Evolutionary conservation across 2,888 invertebrate genomes (phyloP).

Genomic region (Cartodere bifasciata): DNA sequence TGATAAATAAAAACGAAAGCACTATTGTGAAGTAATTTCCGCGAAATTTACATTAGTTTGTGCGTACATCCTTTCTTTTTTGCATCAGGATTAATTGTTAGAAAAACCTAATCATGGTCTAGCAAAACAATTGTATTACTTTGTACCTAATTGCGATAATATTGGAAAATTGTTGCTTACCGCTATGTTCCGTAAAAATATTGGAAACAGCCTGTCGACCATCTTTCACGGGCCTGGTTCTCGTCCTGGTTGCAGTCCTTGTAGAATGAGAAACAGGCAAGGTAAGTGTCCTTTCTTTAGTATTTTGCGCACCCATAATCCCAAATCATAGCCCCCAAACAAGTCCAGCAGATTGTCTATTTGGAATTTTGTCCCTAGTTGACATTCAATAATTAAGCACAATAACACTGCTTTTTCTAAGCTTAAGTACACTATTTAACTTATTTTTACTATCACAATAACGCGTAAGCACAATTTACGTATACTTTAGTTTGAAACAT

Average conservation of each 20-base stretch:
- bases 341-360: no score
- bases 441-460: no score
- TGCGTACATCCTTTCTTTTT: neutral
- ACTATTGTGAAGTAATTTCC: neutral
- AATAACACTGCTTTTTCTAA: no score
- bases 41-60: neutral
- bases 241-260: constrained; percentile 55
- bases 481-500: no score
- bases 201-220: constrained; percentile 75
- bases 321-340: constrained; percentile 34
- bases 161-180: constrained; percentile 43
- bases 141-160: no score
- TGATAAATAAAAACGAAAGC: no score
- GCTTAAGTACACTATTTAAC: no score
- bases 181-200: constrained; percentile 90
- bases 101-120: no score
- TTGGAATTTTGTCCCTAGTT: no score
- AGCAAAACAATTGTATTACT: no score
- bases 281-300: constrained; percentile 73
- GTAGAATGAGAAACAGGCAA: constrained; percentile 55
- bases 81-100: neutral
- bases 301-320: constrained; percentile 87
- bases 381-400: no score
- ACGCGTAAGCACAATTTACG: no score
- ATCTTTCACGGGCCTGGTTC: constrained; percentile 68